Evolutionary conservation across 2,888 invertebrate genomes (phyloP).

Genomic region (Cephus runcator): DNA sequence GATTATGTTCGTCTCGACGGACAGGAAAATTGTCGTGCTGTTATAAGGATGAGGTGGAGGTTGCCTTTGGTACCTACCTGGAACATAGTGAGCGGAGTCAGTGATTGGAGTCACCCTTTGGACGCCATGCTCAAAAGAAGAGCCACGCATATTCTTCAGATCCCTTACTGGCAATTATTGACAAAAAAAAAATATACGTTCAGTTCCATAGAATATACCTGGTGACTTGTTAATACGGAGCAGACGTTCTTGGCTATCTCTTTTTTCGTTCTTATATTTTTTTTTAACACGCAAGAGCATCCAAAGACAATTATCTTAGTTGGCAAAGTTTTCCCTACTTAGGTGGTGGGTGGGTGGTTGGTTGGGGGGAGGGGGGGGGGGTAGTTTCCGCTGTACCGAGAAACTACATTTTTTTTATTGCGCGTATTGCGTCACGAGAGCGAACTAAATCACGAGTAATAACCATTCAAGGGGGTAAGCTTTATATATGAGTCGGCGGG

Average conservation of each 20-base stretch:
- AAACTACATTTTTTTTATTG: neutral
- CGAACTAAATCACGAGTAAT: slow-evolving; percentile 48
- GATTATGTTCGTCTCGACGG: neutral
- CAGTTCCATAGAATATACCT: neutral
- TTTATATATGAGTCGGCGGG: slow-evolving; percentile 41
- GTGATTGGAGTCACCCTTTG: neutral
- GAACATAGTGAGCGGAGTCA: neutral
- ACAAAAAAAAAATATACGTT: neutral
- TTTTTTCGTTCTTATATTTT: neutral
- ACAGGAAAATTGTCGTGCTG: neutral
- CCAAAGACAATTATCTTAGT: neutral
- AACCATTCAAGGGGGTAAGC: slow-evolving; percentile 44
- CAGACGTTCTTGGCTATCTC: neutral
- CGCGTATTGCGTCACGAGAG: slow-evolving; percentile 7
- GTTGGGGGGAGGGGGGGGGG: accelerated
- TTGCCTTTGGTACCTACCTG: neutral
- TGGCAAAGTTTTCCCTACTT: neutral
- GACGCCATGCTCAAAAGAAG: neutral
- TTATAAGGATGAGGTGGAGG: neutral
- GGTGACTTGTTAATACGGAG: neutral
- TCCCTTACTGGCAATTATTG: neutral
- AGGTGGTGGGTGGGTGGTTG: neutral
- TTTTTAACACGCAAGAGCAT: neutral
- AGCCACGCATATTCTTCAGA: neutral
- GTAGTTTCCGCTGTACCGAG: neutral